A percentile compares a stretch with the other conserved stretches of the same genome.
These are phyloP conservation scores for Phoronis australis DNA, from an alignment of 2,888 invertebrate genomes.

Conservation along the genomic window DNA sequence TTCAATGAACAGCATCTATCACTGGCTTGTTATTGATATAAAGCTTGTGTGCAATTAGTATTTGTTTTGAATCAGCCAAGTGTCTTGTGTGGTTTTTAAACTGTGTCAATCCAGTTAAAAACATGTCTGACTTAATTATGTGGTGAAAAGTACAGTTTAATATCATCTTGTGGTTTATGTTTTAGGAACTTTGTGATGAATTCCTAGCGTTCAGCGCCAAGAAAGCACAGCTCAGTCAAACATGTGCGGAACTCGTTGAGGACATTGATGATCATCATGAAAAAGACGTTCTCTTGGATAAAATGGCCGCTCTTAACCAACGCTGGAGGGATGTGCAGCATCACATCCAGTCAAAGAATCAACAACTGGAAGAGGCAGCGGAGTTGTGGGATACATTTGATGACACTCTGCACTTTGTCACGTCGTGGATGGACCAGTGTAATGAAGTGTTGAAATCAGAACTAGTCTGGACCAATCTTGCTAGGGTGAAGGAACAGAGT, in stretches of 20 bases:
- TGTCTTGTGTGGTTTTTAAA: too few relatives aligned
- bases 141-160: too few relatives aligned
- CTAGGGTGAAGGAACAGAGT: constrained; percentile 24
- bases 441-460: constrained; percentile 20
- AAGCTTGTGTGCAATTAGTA: too few relatives aligned
- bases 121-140: too few relatives aligned
- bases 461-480: constrained; percentile 26
- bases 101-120: too few relatives aligned
- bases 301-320: not conserved
- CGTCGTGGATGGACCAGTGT: constrained; percentile 26
- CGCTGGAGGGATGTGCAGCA: not conserved
- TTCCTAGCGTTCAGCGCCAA: not conserved
- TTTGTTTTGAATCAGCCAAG: too few relatives aligned
- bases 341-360: not conserved
- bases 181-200: not conserved
- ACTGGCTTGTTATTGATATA: too few relatives aligned
- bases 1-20: too few relatives aligned
- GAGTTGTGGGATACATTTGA: constrained; percentile 26
- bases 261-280: not conserved
- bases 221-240: not conserved
- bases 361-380: constrained; percentile 30
- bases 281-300: not conserved
- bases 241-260: not conserved
- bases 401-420: constrained; percentile 24
- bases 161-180: not conserved